phyloP scores from a whole-genome alignment of 2,797 vertebrate species.

The Enteromius paludinosus region DNA sequence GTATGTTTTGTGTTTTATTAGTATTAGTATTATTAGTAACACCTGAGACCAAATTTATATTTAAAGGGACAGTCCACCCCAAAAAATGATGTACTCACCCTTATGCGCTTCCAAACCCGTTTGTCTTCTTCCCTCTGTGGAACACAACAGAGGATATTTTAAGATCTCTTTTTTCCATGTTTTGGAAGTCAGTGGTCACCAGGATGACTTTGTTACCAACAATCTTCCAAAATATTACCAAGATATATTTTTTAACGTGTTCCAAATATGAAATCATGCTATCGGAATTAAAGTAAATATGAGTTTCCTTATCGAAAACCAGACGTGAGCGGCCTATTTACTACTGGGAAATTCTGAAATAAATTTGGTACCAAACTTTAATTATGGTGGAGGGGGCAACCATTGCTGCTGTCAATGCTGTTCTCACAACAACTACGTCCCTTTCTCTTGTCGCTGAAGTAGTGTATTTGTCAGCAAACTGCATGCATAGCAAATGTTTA shows the following conservation, averaged over 20 bases:
- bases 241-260: neutral
- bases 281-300: no score
- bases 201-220: neutral
- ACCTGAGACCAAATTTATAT: neutral
- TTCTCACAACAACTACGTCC: no score
- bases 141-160: neutral
- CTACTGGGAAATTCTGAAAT: no score
- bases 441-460: no score
- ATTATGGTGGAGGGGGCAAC: no score
- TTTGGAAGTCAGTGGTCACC: neutral
- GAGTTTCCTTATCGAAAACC: no score
- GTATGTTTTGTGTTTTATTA: neutral
- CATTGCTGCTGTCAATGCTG: no score
- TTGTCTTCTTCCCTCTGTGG: neutral
- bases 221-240: conserved; percentile 1
- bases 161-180: neutral
- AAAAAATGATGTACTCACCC: neutral
- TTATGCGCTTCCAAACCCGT: neutral
- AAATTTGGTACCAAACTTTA: no score
- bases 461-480: no score
- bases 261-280: neutral
- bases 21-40: neutral
- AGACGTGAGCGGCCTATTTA: no score
- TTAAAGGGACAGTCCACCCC: neutral
- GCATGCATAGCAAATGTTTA: no score